These are phyloP conservation scores for Lota lota DNA, from an alignment of 2,113 vertebrate genomes.

Conservation along the genomic window DNA sequence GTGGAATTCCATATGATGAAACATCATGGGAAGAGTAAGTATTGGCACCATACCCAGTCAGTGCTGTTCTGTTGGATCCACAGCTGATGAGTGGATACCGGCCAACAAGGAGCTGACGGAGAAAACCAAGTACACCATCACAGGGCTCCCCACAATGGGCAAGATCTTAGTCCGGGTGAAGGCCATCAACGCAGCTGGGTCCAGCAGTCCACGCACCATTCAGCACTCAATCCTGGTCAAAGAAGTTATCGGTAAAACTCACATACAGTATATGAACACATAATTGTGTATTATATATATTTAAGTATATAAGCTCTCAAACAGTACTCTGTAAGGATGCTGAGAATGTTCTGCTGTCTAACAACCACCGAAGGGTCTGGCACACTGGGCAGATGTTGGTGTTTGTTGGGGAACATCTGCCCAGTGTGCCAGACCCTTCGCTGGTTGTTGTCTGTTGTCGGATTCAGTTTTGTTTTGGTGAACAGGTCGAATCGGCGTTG, in stretches of 20 bases:
- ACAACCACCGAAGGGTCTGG: too few species aligned
- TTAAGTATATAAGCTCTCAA: not conserved
- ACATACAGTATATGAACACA: not conserved
- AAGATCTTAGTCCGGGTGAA: slow-evolving; percentile 91
- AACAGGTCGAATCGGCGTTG: too few species aligned
- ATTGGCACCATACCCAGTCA: not conserved
- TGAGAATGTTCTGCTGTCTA: too few species aligned
- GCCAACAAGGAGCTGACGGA: slow-evolving; percentile 87
- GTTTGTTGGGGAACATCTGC: too few species aligned
- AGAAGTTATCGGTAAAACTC: slow-evolving; percentile 85
- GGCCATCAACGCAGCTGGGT: slow-evolving; percentile 88
- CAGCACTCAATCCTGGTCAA: slow-evolving; percentile 91
- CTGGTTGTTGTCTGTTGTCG: too few species aligned
- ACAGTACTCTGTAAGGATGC: too few species aligned
- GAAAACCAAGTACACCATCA: slow-evolving; percentile 90
- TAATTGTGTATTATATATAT: too few species aligned
- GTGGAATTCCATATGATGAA: too few species aligned
- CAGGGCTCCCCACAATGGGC: slow-evolving; percentile 76
- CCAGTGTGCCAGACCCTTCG: too few species aligned
- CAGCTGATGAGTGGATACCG: slow-evolving; percentile 85
- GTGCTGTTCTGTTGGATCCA: not conserved
- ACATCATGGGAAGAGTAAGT: too few species aligned
- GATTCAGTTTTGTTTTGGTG: too few species aligned
- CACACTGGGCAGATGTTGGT: too few species aligned
- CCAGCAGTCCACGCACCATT: slow-evolving; percentile 81